phyloP scores from a whole-genome alignment of 2,797 vertebrate species.

The Rachycentron canadum region DNA sequence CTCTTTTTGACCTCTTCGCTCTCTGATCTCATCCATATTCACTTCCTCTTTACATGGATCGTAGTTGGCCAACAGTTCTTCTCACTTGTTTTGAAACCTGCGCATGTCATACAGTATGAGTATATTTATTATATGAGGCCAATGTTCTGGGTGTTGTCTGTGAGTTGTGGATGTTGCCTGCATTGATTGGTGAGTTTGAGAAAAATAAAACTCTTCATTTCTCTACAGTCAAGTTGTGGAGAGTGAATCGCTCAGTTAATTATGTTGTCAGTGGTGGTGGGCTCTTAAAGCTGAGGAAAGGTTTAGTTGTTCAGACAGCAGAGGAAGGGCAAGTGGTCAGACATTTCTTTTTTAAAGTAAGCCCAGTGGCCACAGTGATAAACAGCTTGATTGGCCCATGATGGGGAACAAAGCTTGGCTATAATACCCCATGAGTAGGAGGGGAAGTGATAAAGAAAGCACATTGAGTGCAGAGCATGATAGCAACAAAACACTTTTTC shows the following conservation, averaged over 20 bases:
- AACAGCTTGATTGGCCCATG: slow-evolving; percentile 57
- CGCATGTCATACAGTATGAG: not conserved
- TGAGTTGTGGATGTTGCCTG: slow-evolving; percentile 12
- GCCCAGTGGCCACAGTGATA: slow-evolving; percentile 48
- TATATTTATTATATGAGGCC: not conserved
- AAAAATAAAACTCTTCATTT: not conserved
- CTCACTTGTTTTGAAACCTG: slow-evolving; percentile 6
- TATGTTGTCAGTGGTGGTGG: not conserved
- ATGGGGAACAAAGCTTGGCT: slow-evolving; percentile 89
- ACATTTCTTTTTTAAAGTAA: slow-evolving; percentile 23
- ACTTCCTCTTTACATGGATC: slow-evolving; percentile 1
- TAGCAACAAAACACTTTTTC: slow-evolving; percentile 85
- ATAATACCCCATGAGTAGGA: slow-evolving; percentile 86
- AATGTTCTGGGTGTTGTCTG: not conserved
- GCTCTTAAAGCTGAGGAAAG: slow-evolving; percentile 25
- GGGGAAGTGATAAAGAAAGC: slow-evolving; percentile 95
- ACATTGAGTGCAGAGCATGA: slow-evolving; percentile 88
- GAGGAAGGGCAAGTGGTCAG: slow-evolving; percentile 49
- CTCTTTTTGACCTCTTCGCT: slow-evolving; percentile 12
- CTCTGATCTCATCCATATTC: slow-evolving; percentile 6
- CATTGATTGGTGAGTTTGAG: not conserved
- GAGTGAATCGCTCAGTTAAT: not conserved
- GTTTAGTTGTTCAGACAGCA: slow-evolving; percentile 34
- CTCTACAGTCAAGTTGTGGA: slow-evolving; percentile 1
- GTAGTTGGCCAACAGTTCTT: not conserved